Conservation (phyloP, 1,140 invertebrate genomes). For the Rhyacophila brunnea region DNA sequence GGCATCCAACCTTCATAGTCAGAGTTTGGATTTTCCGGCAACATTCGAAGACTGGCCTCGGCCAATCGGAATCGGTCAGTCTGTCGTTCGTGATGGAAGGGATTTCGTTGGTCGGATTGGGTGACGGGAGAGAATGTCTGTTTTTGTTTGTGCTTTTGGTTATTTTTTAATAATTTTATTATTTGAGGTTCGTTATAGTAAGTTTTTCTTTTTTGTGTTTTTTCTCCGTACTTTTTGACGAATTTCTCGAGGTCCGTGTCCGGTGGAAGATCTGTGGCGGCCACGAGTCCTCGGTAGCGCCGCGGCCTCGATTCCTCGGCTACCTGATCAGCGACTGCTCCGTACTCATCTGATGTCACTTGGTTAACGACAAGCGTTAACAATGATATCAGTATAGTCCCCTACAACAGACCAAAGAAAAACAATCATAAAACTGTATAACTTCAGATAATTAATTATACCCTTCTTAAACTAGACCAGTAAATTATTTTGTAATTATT, state of each 20-base stretch:
- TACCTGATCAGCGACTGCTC: slow-evolving; percentile 17
- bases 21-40: background rate
- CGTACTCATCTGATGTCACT: background rate
- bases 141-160: slow-evolving; percentile 1
- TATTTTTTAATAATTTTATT: background rate
- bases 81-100: slow-evolving; percentile 6
- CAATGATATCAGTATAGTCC: slow-evolving; percentile 8
- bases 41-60: background rate
- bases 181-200: slow-evolving; percentile 2
- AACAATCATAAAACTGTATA: too few species aligned
- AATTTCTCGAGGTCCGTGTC: background rate
- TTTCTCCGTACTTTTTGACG: slow-evolving; percentile 20
- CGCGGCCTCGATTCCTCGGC: slow-evolving; percentile 20
- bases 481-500: too few species aligned
- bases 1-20: slow-evolving; percentile 20
- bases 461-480: too few species aligned
- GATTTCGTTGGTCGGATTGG: background rate
- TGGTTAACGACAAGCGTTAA: slow-evolving; percentile 6
- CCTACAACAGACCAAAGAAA: background rate
- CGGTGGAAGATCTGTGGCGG: slow-evolving; percentile 1
- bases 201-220: slow-evolving; percentile 3
- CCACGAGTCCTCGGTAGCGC: background rate
- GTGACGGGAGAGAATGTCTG: background rate
- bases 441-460: too few species aligned
- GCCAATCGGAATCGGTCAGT: slow-evolving; percentile 2